These are phyloP conservation scores for Tromatobia lineatoria DNA, from an alignment of 2,888 invertebrate species.

Conservation along the genomic window DNA sequence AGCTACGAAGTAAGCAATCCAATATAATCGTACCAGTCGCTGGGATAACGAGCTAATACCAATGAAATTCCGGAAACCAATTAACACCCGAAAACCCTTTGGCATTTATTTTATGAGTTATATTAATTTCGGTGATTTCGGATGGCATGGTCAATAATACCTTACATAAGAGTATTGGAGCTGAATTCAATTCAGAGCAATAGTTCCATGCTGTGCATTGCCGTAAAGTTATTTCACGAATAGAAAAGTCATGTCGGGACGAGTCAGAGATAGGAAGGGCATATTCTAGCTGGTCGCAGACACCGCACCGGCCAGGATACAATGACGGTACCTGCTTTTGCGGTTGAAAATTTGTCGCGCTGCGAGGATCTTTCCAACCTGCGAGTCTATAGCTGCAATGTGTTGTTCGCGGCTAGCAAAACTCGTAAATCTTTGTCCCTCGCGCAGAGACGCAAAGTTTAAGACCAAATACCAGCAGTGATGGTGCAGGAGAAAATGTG, in stretches of 20 bases:
- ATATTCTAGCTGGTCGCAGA: slow-evolving; percentile 42
- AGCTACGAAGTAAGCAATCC: not conserved
- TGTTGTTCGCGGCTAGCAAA: slow-evolving; percentile 55
- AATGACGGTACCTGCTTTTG: slow-evolving; percentile 77
- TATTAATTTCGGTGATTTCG: slow-evolving; percentile 53
- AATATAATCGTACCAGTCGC: slow-evolving; percentile 19
- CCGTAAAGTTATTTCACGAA: slow-evolving; percentile 45
- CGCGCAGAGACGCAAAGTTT: slow-evolving; percentile 30
- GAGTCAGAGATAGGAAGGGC: slow-evolving; percentile 36
- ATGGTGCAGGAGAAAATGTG: not conserved
- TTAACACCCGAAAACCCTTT: slow-evolving; percentile 23
- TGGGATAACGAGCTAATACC: slow-evolving; percentile 47
- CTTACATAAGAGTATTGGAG: slow-evolving; percentile 28
- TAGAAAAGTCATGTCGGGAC: slow-evolving; percentile 57
- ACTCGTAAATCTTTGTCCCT: slow-evolving; percentile 64
- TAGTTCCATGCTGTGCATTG: not conserved
- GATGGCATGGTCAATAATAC: slow-evolving; percentile 51
- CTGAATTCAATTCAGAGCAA: slow-evolving; percentile 39
- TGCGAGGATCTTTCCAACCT: slow-evolving; percentile 64
- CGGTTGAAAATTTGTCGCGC: slow-evolving; percentile 78
- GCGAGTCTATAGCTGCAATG: slow-evolving; percentile 18
- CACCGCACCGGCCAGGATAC: slow-evolving; percentile 59
- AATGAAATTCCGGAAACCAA: not conserved
- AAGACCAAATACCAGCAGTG: slow-evolving; percentile 21
- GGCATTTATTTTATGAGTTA: slow-evolving; percentile 48